These are phyloP conservation scores for Xanthorhoe spadicearia DNA, from an alignment of 2,888 invertebrate species.

Conservation along the genomic window DNA sequence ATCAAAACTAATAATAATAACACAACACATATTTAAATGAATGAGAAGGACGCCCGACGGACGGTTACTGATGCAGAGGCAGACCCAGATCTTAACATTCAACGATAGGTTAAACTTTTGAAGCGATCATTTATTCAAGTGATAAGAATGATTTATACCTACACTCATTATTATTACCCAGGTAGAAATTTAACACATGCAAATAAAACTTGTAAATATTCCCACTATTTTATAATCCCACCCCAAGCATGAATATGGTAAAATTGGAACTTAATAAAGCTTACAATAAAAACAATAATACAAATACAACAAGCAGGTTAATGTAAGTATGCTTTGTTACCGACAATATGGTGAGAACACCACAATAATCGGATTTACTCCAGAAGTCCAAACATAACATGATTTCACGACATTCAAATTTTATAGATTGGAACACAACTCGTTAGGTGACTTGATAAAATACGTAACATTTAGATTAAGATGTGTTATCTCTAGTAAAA, in stretches of 20 bases:
- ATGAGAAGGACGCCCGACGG: background rate
- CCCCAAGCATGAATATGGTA: constrained; percentile 10
- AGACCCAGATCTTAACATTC: background rate
- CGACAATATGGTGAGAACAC: constrained; percentile 66
- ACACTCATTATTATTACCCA: background rate
- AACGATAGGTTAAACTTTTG: background rate
- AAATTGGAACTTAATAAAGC: constrained; percentile 17
- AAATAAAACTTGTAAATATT: background rate
- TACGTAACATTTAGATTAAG: background rate
- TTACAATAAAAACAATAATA: constrained; percentile 5
- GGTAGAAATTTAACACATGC: background rate
- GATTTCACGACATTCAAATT: constrained; percentile 14
- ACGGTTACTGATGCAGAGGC: background rate
- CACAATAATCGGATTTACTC: constrained; percentile 23
- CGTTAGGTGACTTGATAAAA: background rate
- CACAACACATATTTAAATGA: background rate
- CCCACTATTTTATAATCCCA: background rate
- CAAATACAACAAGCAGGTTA: constrained; percentile 36
- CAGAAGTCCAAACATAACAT: constrained; percentile 9
- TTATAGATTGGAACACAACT: background rate
- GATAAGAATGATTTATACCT: background rate
- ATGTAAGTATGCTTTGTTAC: constrained; percentile 58
- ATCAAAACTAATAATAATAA: background rate
- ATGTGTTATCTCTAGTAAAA: background rate
- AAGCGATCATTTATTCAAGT: background rate